Evolutionary conservation across 1,140 invertebrate genomes (phyloP), one percentile per base, ranked within the genome.

Genomic region (Brevipalpus yothersi): DNA sequence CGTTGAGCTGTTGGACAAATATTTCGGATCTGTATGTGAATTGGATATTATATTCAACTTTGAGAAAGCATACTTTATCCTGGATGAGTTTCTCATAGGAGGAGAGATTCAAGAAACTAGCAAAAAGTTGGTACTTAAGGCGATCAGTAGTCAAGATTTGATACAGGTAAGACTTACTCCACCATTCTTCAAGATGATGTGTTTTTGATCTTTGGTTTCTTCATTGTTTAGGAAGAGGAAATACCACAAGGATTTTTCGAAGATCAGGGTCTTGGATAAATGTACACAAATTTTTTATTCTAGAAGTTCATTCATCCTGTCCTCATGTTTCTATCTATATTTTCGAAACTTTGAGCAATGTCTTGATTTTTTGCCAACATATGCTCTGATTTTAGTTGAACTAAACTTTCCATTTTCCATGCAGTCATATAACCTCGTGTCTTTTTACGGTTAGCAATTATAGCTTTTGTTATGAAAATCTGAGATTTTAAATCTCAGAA

Each of bases 1-100:
- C 73, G 93, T 98, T 11, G 93, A 97, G 72, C 75, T 97, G 17
- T 75, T 98, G 61, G 93, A 98, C 73, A 96, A 97, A 75, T 97
- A 98, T 75, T 98, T 98, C 80, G 93, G 93, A 69, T 96, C 90
- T 80, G 93, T 97, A n/a, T 98, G 94, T 73, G 94, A 98, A 73
- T 70, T 98, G 69, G 94, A 98, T 72, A 98, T 98, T 43, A 98
- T 98, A 66, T 98, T 97, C 75, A 97, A 98, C 73, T 98, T 97
- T 76, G 93, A 98, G 74, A 98, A 97, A 71, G 93, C 94, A 0
- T 98, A 97, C 72, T 98, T 96, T 71, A 97, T 98, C 69, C 74
- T 97, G 62, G 94, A 98, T 69, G 94, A 98, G 73, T 75, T 98
- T 61, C 73, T 97, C 45, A 78, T 98, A 17, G 94, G 92, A 40